Percentiles rank a stretch among this genome's conserved stretches.
Conservation (phyloP, 1,140 invertebrate species). For the Drosophila nigrodunni region DNA sequence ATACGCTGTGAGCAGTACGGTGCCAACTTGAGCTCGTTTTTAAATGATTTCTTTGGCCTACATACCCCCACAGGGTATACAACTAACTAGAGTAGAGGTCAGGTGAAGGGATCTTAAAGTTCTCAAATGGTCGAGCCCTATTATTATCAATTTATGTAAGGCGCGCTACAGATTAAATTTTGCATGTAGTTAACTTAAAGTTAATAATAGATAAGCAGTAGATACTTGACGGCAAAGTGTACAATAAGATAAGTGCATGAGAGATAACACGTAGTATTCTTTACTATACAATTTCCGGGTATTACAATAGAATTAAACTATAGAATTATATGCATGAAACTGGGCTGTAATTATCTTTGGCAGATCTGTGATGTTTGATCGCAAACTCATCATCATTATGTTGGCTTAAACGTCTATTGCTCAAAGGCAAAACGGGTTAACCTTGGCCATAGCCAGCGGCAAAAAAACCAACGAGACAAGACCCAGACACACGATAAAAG, state of each 20-base stretch:
- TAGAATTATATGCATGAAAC: neutral
- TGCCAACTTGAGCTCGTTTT: neutral
- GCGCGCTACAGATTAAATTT: neutral
- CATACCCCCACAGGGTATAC: too few relatives aligned
- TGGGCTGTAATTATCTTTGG: neutral
- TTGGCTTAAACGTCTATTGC: slow-evolving; percentile 11
- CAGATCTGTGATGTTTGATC: slow-evolving; percentile 8
- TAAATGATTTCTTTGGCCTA: neutral
- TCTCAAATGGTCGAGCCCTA: neutral
- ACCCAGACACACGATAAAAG: slow-evolving; percentile 19
- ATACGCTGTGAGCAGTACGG: too few relatives aligned
- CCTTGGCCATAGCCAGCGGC: slow-evolving; percentile 59
- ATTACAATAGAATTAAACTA: neutral
- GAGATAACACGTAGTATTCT: neutral
- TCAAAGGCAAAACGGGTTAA: slow-evolving; percentile 53
- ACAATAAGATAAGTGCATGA: neutral
- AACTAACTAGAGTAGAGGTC: neutral
- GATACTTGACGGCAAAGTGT: neutral
- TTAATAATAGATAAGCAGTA: neutral
- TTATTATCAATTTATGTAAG: slow-evolving; percentile 11
- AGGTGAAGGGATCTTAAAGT: neutral
- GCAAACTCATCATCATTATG: slow-evolving; percentile 15
- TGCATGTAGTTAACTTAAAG: neutral
- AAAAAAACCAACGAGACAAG: slow-evolving; percentile 1
- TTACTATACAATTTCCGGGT: neutral